Percentiles rank a stretch among this genome's conserved stretches.
phyloP scores from a whole-genome alignment of 2,888 invertebrate species.

The Matsumyia berberina region DNA sequence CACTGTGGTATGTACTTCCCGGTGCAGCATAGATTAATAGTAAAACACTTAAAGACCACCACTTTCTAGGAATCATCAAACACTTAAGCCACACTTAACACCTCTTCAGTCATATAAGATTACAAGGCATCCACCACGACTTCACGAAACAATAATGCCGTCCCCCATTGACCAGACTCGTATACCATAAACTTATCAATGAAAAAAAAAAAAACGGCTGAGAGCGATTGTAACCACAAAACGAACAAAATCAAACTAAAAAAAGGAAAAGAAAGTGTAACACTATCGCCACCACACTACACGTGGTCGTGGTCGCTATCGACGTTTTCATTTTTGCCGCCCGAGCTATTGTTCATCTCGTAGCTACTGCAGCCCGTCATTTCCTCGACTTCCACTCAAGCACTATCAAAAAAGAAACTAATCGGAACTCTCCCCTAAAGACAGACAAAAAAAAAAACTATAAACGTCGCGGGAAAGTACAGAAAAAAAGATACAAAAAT shows the following conservation, averaged over 20 bases:
- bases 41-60: constrained; percentile 3
- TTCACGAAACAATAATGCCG: not conserved
- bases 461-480: constrained; percentile 30
- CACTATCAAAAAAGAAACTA: not conserved
- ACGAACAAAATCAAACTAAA: constrained; percentile 41
- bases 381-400: constrained; percentile 22
- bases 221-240: constrained; percentile 9
- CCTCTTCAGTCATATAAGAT: constrained; percentile 19
- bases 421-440: constrained; percentile 27
- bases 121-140: not conserved
- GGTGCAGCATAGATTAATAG: not conserved
- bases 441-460: constrained; percentile 21
- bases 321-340: constrained; percentile 13
- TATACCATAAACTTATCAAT: constrained; percentile 60
- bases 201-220: constrained; percentile 44
- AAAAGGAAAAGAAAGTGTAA: constrained; percentile 53
- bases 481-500: constrained; percentile 58
- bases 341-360: constrained; percentile 29
- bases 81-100: constrained; percentile 35
- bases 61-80: constrained; percentile 39
- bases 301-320: constrained; percentile 57
- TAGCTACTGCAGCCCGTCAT: constrained; percentile 30
- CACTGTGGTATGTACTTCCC: no score
- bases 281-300: constrained; percentile 42
- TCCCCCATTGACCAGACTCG: constrained; percentile 29